Evolutionary conservation across 2,888 invertebrate genomes (phyloP).

Genomic region (Phyllotreta striolata): DNA sequence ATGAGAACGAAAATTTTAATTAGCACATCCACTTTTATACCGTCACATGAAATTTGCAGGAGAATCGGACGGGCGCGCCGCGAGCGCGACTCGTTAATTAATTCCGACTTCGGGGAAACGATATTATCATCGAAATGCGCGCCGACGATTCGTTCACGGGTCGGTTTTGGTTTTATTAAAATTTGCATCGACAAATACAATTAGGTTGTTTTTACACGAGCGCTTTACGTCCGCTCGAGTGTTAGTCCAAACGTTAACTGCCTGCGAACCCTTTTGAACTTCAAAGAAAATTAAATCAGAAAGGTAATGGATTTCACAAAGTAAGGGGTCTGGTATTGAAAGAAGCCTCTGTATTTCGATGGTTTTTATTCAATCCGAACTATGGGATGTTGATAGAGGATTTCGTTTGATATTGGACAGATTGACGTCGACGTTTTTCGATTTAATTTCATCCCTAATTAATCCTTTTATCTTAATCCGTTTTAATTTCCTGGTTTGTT

Average conservation of each 20-base stretch:
- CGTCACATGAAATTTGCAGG: constrained; percentile 25
- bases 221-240: constrained; percentile 40
- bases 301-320: constrained; percentile 41
- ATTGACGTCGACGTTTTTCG: constrained; percentile 18
- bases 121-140: constrained; percentile 29
- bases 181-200: constrained; percentile 46
- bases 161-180: constrained; percentile 40
- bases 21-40: constrained; percentile 12
- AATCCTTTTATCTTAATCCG: too few relatives aligned
- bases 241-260: constrained; percentile 42
- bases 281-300: constrained; percentile 44
- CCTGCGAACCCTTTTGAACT: constrained; percentile 38
- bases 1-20: constrained; percentile 20
- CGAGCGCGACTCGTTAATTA: constrained; percentile 34
- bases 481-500: too few relatives aligned
- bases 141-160: constrained; percentile 24
- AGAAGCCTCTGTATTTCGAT: constrained; percentile 25
- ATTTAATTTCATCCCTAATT: too few relatives aligned
- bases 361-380: constrained; percentile 28
- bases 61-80: constrained; percentile 9
- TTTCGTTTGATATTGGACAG: constrained; percentile 26
- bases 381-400: constrained; percentile 25
- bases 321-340: constrained; percentile 36
- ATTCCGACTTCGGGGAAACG: constrained; percentile 28
- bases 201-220: constrained; percentile 44